phyloP scores from a whole-genome alignment of 2,113 vertebrate genomes.

The Apodemus sylvaticus region DNA sequence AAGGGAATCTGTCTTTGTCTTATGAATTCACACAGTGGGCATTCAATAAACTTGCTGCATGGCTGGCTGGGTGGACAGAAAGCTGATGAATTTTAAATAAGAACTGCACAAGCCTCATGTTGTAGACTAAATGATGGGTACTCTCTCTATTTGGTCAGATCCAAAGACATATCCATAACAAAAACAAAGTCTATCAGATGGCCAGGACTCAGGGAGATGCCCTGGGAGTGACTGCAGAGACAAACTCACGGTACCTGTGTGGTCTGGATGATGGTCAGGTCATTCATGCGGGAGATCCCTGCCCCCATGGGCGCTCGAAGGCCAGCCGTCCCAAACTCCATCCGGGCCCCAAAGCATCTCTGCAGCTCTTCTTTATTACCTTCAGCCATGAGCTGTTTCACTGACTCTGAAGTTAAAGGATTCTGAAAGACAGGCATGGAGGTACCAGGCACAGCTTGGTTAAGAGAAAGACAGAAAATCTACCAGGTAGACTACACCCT shows the following conservation, averaged over 20 bases:
- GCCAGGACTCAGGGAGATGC: not conserved
- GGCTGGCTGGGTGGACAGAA: not conserved
- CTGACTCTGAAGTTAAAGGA: slow-evolving; percentile 88
- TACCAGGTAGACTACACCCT: not conserved
- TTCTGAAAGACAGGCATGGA: slow-evolving; percentile 87
- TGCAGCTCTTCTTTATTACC: slow-evolving; percentile 87
- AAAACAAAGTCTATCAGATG: not conserved
- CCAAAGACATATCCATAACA: not conserved
- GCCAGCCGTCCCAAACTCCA: slow-evolving; percentile 98
- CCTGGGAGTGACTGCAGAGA: not conserved
- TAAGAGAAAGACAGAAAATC: not conserved
- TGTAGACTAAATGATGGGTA: not conserved
- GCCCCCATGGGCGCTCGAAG: slow-evolving; percentile 96
- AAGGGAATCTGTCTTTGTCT: not conserved
- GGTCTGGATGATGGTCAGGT: slow-evolving; percentile 98
- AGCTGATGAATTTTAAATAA: not conserved
- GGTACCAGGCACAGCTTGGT: not conserved
- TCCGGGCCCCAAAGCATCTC: slow-evolving; percentile 92
- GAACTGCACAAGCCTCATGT: not conserved
- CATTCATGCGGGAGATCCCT: slow-evolving; percentile 94
- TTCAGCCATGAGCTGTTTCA: slow-evolving; percentile 88
- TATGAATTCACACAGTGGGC: not conserved
- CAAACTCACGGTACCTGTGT: slow-evolving; percentile 86
- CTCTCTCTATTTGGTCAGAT: not conserved
- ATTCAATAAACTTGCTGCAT: not conserved